Conservation (phyloP, 2,797 vertebrate species). For the Paratrypauchen microcephalus region DNA sequence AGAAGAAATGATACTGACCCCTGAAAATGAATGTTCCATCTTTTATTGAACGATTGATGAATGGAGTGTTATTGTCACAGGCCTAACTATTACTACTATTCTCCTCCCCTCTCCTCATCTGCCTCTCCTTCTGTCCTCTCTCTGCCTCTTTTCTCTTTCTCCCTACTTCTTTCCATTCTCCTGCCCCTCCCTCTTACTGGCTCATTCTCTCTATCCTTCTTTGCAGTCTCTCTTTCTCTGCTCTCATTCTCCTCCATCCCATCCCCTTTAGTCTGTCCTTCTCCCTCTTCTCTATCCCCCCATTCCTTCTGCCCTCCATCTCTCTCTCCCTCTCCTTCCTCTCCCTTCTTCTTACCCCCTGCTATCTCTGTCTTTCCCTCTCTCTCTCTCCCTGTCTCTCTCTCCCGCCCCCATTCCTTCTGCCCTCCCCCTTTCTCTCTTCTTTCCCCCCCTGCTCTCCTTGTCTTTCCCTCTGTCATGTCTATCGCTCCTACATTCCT, state of each 20-base stretch:
- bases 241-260: background rate
- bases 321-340: background rate
- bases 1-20: no score
- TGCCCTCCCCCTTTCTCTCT: conserved; percentile 26
- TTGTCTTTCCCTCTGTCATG: background rate
- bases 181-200: background rate
- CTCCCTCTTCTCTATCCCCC: background rate
- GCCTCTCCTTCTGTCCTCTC: background rate
- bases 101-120: background rate
- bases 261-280: no score
- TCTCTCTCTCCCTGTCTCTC: background rate
- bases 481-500: background rate
- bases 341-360: background rate
- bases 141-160: background rate
- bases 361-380: background rate
- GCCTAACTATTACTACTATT: no score
- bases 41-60: no score
- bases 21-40: no score
- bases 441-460: background rate
- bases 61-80: no score
- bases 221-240: background rate
- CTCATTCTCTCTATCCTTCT: background rate
- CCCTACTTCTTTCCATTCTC: background rate
- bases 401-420: background rate
- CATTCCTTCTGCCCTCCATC: background rate